Conservation (phyloP, 2,888 invertebrate genomes). For the Ernsta delagoae region DNA sequence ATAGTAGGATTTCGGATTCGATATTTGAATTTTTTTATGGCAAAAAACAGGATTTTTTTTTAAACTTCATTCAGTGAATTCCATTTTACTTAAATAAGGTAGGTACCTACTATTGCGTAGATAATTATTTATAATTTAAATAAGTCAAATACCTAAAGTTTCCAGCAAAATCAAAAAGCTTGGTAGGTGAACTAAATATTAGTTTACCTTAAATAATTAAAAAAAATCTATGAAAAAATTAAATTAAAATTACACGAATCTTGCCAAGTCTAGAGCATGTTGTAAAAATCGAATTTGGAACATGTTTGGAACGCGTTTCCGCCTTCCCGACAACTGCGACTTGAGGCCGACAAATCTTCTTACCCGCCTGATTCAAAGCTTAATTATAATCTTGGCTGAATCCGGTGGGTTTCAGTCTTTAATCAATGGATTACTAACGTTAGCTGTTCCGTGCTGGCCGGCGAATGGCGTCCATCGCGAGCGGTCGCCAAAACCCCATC, state of each 20-base stretch:
- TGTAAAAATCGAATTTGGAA: neutral
- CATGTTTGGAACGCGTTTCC: constrained; percentile 5
- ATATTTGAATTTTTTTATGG: neutral
- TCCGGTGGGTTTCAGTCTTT: neutral
- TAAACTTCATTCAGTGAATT: no score
- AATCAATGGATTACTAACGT: constrained; percentile 62
- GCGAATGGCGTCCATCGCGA: constrained; percentile 75
- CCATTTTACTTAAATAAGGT: no score
- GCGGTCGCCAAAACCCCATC: constrained; percentile 67
- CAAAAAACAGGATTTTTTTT: neutral
- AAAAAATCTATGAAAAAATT: no score
- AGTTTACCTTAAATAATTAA: no score
- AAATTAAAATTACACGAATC: neutral
- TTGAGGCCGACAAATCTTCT: neutral
- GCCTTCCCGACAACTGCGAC: neutral
- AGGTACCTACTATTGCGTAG: neutral
- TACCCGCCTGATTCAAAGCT: neutral
- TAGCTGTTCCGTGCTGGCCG: constrained; percentile 81
- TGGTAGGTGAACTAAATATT: no score
- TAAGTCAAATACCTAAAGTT: no score
- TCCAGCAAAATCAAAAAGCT: no score
- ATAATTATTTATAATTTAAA: no score
- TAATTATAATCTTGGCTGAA: neutral
- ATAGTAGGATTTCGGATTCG: neutral
- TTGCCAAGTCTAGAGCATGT: neutral